These are phyloP conservation scores for Xenops minutus DNA, from an alignment of 2,797 vertebrate genomes.

Conservation along the genomic window DNA sequence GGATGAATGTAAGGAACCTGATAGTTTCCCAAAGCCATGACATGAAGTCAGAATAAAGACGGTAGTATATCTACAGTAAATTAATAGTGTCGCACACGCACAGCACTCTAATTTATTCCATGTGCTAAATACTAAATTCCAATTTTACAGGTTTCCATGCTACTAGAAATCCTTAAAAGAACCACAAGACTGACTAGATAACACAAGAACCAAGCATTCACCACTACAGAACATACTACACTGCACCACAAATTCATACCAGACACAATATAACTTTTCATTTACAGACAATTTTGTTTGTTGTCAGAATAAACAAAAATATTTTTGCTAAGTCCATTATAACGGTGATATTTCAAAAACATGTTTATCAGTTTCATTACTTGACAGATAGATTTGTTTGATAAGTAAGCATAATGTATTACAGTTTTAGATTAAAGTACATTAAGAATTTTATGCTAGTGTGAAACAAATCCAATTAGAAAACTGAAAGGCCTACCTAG, in stretches of 20 bases:
- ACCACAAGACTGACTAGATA: neutral
- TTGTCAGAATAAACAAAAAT: neutral
- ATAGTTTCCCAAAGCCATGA: neutral
- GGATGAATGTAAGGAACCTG: neutral
- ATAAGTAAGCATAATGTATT: neutral
- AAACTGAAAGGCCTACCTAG: constrained; percentile 20
- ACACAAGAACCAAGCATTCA: neutral
- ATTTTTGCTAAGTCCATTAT: neutral
- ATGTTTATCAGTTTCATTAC: neutral
- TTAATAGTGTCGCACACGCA: neutral
- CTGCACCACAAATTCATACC: neutral
- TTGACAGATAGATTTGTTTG: neutral
- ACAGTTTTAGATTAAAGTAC: neutral
- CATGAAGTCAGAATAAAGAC: neutral
- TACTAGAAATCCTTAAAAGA: neutral
- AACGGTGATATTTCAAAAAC: neutral
- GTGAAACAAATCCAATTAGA: neutral
- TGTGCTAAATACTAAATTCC: neutral
- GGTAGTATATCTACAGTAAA: neutral
- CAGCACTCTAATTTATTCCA: neutral
- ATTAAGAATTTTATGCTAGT: neutral
- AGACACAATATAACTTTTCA: neutral
- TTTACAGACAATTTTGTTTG: neutral
- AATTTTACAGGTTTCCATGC: neutral
- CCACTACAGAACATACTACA: neutral